Percentiles rank a stretch among this genome's conserved stretches.
phyloP scores from a whole-genome alignment of 2,113 vertebrate genomes.

The Orthonyx spaldingii region DNA sequence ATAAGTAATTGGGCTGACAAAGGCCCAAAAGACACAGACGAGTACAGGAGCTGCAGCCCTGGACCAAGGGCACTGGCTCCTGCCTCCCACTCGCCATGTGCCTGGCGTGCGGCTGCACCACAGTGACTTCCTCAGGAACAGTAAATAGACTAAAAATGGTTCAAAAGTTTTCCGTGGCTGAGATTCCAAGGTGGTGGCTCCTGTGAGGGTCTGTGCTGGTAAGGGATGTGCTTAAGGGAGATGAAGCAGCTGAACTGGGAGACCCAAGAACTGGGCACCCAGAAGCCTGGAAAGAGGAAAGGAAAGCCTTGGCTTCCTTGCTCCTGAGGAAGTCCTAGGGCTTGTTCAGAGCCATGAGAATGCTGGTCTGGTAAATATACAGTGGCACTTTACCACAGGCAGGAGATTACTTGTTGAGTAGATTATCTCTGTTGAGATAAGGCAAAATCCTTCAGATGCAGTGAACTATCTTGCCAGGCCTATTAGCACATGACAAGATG shows the following conservation, averaged over 20 bases:
- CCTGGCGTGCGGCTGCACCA: not conserved
- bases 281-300: not conserved
- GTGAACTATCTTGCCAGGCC: constrained; percentile 71
- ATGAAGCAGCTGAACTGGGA: not conserved
- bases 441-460: constrained; percentile 74
- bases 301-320: not conserved
- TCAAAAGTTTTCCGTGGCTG: fast-evolving
- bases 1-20: constrained; percentile 93
- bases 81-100: fast-evolving
- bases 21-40: constrained; percentile 71
- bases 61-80: fast-evolving
- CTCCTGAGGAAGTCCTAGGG: not conserved
- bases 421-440: constrained; percentile 80
- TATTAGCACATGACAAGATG: constrained; percentile 76
- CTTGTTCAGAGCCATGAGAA: not conserved
- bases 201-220: not conserved
- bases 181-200: not conserved
- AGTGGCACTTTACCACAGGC: constrained; percentile 59
- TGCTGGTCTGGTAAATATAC: not conserved
- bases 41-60: not conserved
- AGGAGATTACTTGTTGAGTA: constrained; percentile 73
- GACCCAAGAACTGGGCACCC: not conserved
- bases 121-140: not conserved
- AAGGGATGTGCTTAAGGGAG: not conserved
- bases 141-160: fast-evolving